These are phyloP conservation scores for Turritopsis dohrnii DNA, from an alignment of 30 jellyfish, hydroid and myxozoan genomes.

Conservation along the genomic window DNA sequence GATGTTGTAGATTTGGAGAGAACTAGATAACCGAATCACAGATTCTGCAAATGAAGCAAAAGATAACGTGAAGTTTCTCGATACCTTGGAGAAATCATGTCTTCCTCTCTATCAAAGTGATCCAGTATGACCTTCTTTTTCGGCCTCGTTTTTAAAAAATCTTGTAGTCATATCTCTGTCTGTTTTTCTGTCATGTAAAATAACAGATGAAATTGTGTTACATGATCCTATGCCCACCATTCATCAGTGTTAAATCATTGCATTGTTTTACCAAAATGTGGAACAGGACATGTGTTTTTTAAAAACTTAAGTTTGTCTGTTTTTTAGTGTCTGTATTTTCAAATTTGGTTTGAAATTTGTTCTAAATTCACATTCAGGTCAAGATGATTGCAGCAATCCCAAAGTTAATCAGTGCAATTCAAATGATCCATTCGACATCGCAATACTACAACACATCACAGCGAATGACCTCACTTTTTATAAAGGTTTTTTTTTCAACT, in stretches of 20 bases:
- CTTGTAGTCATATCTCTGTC: no score
- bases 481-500: no score
- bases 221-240: no score
- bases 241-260: no score
- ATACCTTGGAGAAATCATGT: conserved; percentile 86
- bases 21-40: conserved; percentile 80
- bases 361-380: conserved; percentile 25
- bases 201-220: no score
- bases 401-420: conserved; percentile 88
- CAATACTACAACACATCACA: conserved; percentile 96
- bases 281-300: no score
- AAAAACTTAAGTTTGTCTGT: no score
- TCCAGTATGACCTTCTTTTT: conserved; percentile 72
- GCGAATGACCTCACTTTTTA: conserved; percentile 93
- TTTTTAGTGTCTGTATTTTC: no score
- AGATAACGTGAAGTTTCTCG: conserved; percentile 91
- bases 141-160: no score
- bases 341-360: neutral
- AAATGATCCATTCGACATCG: conserved; percentile 85
- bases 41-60: conserved; percentile 98
- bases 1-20: conserved; percentile 65
- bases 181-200: no score
- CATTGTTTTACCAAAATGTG: no score
- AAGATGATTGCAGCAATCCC: conserved; percentile 84
- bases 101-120: conserved; percentile 85